phyloP scores from a whole-genome alignment of 2,888 invertebrate genomes.

The Leucozona laternaria region DNA sequence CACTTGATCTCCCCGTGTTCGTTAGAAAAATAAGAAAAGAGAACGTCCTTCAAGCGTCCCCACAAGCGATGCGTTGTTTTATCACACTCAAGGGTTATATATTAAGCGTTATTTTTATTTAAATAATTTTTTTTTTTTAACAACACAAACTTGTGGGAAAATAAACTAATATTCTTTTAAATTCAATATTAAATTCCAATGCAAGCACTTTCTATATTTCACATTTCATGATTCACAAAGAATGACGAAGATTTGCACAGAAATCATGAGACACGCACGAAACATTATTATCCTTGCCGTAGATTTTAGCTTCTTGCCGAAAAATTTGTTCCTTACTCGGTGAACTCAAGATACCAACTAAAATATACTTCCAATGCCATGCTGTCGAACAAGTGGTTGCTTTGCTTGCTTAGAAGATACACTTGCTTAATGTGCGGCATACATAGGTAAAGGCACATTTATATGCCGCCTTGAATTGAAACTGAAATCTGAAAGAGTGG shows the following conservation, averaged over 20 bases:
- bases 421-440: constrained; percentile 20
- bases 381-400: constrained; percentile 68
- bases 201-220: neutral
- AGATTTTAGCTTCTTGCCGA: constrained; percentile 5
- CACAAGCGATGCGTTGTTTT: neutral
- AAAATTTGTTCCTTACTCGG: constrained; percentile 53
- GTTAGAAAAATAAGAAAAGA: neutral
- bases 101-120: neutral
- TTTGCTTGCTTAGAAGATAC: constrained; percentile 46
- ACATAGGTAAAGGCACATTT: neutral
- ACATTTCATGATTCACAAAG: constrained; percentile 1
- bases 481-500: neutral
- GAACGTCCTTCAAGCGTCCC: neutral
- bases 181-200: constrained; percentile 17
- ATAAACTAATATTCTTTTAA: neutral
- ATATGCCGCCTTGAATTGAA: neutral
- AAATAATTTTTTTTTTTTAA: neutral
- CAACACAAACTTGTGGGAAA: neutral
- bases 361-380: constrained; percentile 36
- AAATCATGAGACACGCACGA: neutral
- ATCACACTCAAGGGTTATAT: constrained; percentile 5
- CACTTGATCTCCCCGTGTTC: constrained; percentile 11
- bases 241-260: neutral
- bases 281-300: constrained; percentile 14
- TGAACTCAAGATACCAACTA: constrained; percentile 71